Evolutionary conservation across 2,113 vertebrate genomes (phyloP), one percentile per base, ranked within the genome.

Genomic region (Otus sunia): DNA sequence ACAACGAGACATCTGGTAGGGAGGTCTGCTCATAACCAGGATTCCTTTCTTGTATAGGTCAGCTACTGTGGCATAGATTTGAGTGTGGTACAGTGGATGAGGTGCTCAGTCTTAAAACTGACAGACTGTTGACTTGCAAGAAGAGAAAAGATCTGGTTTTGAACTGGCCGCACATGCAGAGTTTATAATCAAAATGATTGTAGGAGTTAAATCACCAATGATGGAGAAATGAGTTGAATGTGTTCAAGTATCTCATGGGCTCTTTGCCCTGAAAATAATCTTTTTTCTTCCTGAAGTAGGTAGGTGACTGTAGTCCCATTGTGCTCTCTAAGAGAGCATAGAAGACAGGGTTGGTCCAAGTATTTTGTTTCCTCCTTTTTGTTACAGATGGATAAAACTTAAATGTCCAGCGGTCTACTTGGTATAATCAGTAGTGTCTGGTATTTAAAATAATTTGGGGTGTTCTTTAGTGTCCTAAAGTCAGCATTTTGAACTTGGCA

Each of bases 1-100:
- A 26, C 41, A 36, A 1, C 0, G 0, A 87, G n/a, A 50, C 53
- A 62, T 94, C 62, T 90, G 32, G 10, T 60, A 55, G 41, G 30
- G 63, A 90, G 20, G 19, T 58, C 27, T 83, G 45, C 59, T 86
- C 14, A 12, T 78, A 67, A 49, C 64, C 39, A 56, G 62, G 34
- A 72, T 95, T 82, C 66, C 58, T 64, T 71, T 89, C 81, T 63
- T 77, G 39, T 52, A 5, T 30, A 76, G 58, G 36, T 76, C 86
- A 93, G 30, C 5, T 19, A 62, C 41, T 0, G 0, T 47, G 67
- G 9, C 59, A 11, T 43, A 32, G 41, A 34, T 53, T 49, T 3
- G 11, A 83, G n/a, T 36, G 18, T 37, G 66, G 11, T 45, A 45
- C 34, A 32, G 41, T 45, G 25, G 30, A 29, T 8, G 10, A 22